Percentiles rank a stretch among this genome's conserved stretches.
These are phyloP conservation scores for Ptychochromis oligacanthus DNA, from an alignment of 2,113 vertebrate genomes.

Conservation along the genomic window DNA sequence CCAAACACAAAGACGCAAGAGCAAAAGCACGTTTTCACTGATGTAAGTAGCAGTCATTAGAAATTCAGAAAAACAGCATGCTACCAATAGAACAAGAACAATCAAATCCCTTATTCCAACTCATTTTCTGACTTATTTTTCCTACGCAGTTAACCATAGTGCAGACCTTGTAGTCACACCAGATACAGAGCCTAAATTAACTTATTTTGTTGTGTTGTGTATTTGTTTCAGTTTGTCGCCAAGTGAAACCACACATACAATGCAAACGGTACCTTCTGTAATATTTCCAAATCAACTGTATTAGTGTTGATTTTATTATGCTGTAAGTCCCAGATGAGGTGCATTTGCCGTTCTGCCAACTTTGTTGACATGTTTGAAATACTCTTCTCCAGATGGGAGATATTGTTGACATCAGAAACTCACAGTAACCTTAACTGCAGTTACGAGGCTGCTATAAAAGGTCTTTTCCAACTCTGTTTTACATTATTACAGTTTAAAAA, in stretches of 20 bases:
- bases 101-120: background rate
- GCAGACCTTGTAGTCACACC: background rate
- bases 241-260: background rate
- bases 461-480: background rate
- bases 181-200: background rate
- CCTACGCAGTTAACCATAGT: background rate
- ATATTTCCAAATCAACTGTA: background rate
- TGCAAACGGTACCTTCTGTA: background rate
- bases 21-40: background rate
- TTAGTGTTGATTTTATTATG: conserved; percentile 6
- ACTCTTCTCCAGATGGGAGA: background rate
- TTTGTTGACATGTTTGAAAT: background rate
- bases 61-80: background rate
- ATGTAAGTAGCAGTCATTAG: background rate
- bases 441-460: background rate
- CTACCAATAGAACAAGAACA: background rate
- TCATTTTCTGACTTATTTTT: background rate
- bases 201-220: background rate
- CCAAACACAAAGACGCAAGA: background rate
- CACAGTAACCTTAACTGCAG: background rate
- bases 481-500: background rate
- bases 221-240: conserved; percentile 7
- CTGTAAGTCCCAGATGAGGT: background rate
- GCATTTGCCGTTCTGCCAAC: background rate
- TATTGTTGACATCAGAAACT: background rate